Conservation (phyloP, 2,113 vertebrate species). For the Cebus imitator region DNA sequence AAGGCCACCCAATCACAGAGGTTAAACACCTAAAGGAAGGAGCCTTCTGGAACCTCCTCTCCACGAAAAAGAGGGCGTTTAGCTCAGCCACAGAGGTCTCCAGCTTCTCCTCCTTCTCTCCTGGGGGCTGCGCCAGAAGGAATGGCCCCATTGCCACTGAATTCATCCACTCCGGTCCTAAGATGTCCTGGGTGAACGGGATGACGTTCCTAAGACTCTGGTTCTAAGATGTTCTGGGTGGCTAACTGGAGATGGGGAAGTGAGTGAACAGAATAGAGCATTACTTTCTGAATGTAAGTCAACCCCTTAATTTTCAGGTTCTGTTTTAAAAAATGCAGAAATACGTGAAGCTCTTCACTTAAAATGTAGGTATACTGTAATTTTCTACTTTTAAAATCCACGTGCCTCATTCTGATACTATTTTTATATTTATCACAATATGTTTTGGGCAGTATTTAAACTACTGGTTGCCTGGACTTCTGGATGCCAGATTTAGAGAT, state of each 20-base stretch:
- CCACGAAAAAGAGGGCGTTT: rapidly evolving
- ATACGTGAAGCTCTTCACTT: background rate
- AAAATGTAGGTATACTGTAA: background rate
- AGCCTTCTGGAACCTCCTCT: background rate
- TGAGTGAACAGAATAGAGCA: background rate
- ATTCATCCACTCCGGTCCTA: rapidly evolving
- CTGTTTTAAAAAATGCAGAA: background rate
- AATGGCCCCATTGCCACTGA: too few relatives aligned
- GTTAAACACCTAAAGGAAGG: background rate
- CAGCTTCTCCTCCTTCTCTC: rapidly evolving
- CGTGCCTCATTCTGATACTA: background rate
- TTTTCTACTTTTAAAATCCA: background rate
- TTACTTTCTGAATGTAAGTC: background rate
- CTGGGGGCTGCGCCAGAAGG: background rate
- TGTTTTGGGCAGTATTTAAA: background rate
- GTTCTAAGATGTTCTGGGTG: background rate
- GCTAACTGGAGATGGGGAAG: background rate
- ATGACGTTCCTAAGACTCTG: rapidly evolving
- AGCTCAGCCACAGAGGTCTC: rapidly evolving
- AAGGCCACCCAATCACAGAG: background rate
- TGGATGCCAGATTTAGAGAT: background rate
- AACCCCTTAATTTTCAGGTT: background rate
- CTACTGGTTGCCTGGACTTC: background rate
- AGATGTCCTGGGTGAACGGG: background rate
- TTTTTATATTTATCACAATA: background rate